phyloP scores from a whole-genome alignment of 2,797 vertebrate genomes.

The Gastrophryne carolinensis region DNA sequence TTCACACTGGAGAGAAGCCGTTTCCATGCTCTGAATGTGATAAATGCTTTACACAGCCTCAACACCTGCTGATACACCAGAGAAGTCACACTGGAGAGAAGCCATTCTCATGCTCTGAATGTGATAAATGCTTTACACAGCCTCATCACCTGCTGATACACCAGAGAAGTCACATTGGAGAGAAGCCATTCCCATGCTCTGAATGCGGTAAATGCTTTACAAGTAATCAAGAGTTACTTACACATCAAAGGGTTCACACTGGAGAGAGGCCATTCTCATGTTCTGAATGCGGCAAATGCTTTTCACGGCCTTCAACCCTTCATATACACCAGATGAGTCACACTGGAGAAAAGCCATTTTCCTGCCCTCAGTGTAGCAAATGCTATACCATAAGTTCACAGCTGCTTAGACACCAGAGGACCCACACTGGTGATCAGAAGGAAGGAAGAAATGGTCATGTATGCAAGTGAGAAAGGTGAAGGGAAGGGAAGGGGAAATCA shows the following conservation, averaged over 20 bases:
- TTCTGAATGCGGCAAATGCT: neutral
- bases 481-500: no score
- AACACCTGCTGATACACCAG: neutral
- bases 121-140: neutral
- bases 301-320: neutral
- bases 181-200: neutral
- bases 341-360: neutral
- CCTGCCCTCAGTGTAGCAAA: neutral
- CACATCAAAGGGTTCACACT: neutral
- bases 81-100: neutral
- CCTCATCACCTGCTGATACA: neutral
- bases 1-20: conserved; percentile 4
- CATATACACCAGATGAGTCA: neutral
- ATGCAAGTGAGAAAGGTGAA: no score
- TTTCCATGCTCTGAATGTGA: neutral
- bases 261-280: neutral
- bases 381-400: neutral
- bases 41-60: neutral
- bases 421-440: no score
- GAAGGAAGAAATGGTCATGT: no score
- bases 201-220: neutral
- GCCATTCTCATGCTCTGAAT: neutral
- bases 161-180: neutral
- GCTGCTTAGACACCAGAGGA: neutral
- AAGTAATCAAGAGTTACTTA: neutral